A percentile compares a stretch with the other conserved stretches of the same genome.
Conservation (phyloP, 2,113 vertebrate genomes). For the Cebus imitator region DNA sequence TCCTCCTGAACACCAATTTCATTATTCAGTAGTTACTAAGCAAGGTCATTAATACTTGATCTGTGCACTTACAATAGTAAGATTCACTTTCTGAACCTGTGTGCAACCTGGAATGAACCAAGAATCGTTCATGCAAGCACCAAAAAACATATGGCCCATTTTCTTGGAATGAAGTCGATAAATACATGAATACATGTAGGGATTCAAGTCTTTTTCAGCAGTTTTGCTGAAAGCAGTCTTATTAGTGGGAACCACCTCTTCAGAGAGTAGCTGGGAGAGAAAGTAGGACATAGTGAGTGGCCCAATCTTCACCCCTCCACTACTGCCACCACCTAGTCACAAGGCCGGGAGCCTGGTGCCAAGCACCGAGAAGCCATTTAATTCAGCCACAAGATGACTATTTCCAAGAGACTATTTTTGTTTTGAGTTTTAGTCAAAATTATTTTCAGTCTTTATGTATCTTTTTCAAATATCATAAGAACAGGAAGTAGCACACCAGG, state of each 20-base stretch:
- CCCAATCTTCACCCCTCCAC: neutral
- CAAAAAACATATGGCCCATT: neutral
- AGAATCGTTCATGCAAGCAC: neutral
- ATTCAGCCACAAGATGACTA: neutral
- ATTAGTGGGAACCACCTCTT: neutral
- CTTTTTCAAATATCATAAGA: conserved; percentile 33
- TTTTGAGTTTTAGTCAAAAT: conserved; percentile 49
- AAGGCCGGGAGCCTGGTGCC: neutral
- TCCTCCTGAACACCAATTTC: neutral
- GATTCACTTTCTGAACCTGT: neutral
- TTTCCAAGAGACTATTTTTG: neutral
- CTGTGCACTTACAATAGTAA: neutral
- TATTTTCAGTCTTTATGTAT: neutral
- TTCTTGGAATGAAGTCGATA: neutral
- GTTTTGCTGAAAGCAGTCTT: neutral
- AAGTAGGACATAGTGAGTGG: neutral
- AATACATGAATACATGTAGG: neutral
- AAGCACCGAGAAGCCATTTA: neutral
- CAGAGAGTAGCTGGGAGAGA: neutral
- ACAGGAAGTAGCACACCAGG: neutral
- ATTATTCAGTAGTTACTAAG: conserved; percentile 29
- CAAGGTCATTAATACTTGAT: neutral
- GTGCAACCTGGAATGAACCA: neutral
- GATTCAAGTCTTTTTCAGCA: neutral
- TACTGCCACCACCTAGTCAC: neutral